Percentiles rank a stretch among this genome's conserved stretches.
Evolutionary conservation across 2,797 vertebrate genomes (phyloP).

Genomic region (Oceanodroma leucorhoa): DNA sequence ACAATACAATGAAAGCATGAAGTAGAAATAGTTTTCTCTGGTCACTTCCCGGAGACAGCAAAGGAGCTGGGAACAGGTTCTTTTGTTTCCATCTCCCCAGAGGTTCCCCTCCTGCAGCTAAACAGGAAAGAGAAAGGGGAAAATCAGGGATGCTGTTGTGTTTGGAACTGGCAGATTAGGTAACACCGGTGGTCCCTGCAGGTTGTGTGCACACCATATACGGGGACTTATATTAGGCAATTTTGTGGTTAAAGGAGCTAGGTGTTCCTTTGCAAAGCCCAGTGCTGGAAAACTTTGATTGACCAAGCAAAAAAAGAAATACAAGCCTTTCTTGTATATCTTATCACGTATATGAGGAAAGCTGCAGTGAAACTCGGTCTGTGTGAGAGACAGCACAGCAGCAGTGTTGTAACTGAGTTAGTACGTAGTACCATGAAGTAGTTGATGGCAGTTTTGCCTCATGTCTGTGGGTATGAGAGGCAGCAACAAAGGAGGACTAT

Average conservation of each 20-base stretch:
- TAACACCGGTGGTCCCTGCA: background rate
- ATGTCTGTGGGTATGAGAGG: background rate
- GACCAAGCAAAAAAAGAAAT: background rate
- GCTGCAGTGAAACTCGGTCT: background rate
- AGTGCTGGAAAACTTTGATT: background rate
- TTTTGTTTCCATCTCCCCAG: background rate
- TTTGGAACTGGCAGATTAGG: background rate
- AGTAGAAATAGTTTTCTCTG: background rate
- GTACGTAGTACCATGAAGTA: background rate
- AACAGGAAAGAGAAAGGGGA: background rate
- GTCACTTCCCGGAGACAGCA: background rate
- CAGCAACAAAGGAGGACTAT: background rate
- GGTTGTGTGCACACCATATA: no score
- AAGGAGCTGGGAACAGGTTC: background rate
- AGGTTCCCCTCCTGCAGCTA: background rate
- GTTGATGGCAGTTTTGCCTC: background rate
- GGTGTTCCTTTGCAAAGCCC: background rate
- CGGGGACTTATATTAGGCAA: fast-evolving
- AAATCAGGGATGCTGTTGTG: no score
- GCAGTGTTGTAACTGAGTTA: background rate
- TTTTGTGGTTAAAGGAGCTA: background rate
- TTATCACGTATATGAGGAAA: background rate
- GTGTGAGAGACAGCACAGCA: background rate
- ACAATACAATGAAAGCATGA: background rate
- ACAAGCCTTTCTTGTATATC: fast-evolving